Conservation (phyloP, 2,888 invertebrate species). For the Acrobasis suavella region DNA sequence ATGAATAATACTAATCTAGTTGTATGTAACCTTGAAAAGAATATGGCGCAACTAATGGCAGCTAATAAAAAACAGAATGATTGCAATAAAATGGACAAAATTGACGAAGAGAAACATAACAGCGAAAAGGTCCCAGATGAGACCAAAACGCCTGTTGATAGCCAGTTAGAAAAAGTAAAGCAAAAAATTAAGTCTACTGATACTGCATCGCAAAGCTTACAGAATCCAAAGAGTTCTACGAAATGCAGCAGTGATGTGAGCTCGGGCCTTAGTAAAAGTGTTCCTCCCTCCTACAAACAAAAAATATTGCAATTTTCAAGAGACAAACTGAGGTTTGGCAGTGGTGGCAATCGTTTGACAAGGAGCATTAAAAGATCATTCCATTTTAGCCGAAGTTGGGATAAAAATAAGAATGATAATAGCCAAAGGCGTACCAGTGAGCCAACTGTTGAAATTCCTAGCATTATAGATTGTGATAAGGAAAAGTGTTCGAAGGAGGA, state of each 20-base stretch:
- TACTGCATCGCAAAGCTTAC: constrained; percentile 73
- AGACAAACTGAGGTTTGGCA: constrained; percentile 74
- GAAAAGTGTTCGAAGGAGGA: constrained; percentile 68
- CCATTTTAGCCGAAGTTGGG: constrained; percentile 74
- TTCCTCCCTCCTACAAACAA: constrained; percentile 78
- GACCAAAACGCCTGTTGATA: constrained; percentile 37
- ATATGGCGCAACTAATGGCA: constrained; percentile 74
- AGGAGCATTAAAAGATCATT: constrained; percentile 77
- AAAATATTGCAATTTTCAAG: constrained; percentile 76
- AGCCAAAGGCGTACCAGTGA: constrained; percentile 71
- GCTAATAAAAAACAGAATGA: constrained; percentile 64
- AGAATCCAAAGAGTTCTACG: constrained; percentile 71
- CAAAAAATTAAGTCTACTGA: constrained; percentile 62
- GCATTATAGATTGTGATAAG: constrained; percentile 50
- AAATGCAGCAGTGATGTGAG: constrained; percentile 71
- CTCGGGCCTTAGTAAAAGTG: constrained; percentile 75
- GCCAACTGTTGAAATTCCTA: constrained; percentile 63
- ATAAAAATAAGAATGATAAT: constrained; percentile 69
- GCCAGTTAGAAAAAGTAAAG: constrained; percentile 48
- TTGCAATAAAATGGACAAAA: constrained; percentile 68
- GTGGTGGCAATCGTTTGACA: constrained; percentile 72
- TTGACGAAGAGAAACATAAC: constrained; percentile 67
- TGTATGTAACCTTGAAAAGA: constrained; percentile 75
- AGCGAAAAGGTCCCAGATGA: constrained; percentile 45
- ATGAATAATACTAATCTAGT: constrained; percentile 77